Base-by-base conservation (phyloP, 2,888 invertebrate genomes). In the Digitonthophagus gazella region DNA sequence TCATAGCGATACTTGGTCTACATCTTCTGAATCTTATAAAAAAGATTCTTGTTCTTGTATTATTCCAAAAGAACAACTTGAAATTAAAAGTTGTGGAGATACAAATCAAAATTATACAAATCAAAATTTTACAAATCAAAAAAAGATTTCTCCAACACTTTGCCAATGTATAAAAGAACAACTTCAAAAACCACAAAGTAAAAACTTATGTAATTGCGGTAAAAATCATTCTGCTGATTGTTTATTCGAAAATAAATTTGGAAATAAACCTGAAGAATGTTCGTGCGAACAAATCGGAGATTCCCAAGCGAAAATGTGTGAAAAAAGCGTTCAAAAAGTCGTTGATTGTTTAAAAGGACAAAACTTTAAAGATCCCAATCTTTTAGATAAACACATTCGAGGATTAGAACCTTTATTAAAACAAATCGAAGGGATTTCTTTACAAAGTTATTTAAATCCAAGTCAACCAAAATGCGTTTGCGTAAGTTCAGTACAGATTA, bases 401-500 rank as follows among this genome's bases (percentile, higher is more conserved):
- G 20, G 19, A 19, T 19, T 61, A 20, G n/a, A 61, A n/a, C 61
- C 61, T n/a, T 19, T 61, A 15, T 18, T 61, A 20, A 18, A 16
- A 15, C 14, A 57, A 15, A 57, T 57, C 57, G 57, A 15, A 18
- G 28, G 28, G 11, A 44, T 44, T 44, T 44, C 28, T 8, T 8
- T 44, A 11, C 28, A 44, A 44, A 44, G 28, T 44, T 44, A 44
- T 5, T 6, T 44, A 44, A 44, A 44, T 44, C n/a, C 19, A n/a
- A 20, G 20, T 61, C 20, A 18, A 5, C 14, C 14, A 61, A 18
- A 18, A 61, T 18, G 20, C 2, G 61, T 20, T n/a, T 19, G 61
- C n/a, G 61, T 61, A 6, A 61, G 61, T 61, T 61, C 61, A 1
- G 61, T 61, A 18, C 61, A 61, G n/a, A 19, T 61, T 5, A 61